phyloP scores from a whole-genome alignment of 2,113 vertebrate species.

The human (Homo sapiens) region DNA sequence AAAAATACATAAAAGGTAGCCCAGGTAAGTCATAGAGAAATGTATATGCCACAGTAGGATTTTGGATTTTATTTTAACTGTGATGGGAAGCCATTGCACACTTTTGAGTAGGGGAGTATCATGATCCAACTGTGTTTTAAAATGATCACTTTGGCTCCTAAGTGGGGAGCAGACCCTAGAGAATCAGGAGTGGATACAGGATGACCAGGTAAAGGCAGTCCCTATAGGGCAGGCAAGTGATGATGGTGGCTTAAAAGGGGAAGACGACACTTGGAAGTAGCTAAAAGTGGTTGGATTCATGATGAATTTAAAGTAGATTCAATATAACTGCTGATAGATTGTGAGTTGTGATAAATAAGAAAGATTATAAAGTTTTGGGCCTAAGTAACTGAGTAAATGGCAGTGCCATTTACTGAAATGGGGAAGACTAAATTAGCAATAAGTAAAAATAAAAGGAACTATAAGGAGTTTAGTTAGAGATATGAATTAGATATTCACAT shows the following conservation, averaged over 20 bases:
- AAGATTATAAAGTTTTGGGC: background rate
- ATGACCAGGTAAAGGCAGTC: background rate
- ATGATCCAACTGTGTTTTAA: background rate
- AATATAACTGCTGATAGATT: background rate
- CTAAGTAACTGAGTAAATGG: background rate
- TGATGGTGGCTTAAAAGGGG: background rate
- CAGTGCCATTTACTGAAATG: background rate
- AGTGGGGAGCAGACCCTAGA: background rate
- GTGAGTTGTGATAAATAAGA: background rate
- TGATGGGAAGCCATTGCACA: background rate
- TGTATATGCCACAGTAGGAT: background rate
- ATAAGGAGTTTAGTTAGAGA: background rate
- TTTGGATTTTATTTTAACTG: background rate
- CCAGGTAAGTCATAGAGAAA: background rate
- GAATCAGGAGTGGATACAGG: background rate
- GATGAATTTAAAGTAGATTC: background rate
- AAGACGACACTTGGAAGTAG: background rate
- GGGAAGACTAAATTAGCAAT: background rate
- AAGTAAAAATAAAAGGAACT: background rate
- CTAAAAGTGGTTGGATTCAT: background rate
- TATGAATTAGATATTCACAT: background rate
- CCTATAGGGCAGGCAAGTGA: background rate
- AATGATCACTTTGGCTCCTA: background rate
- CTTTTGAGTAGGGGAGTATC: background rate
- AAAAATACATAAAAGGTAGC: background rate